Evolutionary conservation across 2,888 invertebrate species (phyloP), one percentile per base, ranked within the genome.

Genomic region (Hemicrepidius hirtus): DNA sequence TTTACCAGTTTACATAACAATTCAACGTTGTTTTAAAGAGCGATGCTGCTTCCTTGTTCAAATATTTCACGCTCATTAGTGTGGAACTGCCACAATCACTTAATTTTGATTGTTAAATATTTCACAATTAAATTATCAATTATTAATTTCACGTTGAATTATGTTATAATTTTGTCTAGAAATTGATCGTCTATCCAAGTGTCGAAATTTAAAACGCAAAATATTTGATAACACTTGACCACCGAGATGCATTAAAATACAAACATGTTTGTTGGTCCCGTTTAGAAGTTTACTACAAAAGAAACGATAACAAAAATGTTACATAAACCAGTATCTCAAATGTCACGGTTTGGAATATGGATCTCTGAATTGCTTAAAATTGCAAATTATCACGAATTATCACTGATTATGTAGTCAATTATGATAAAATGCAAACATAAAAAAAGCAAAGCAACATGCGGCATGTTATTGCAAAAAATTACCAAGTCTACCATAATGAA

Each of bases 401-500:
- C 18, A 16, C 18, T 9, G 1, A 18, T 18, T 18, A 16, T 16
- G 18, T 7, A 46, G 46, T 18, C 18, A 20, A 46, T 20, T 20
- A 6, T 18, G 53, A 13, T 12, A 40, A 18, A 69, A 70, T 49
- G 41, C 49, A 65, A 13, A 62, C 10, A 21, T 32, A 28, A 16
- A 46, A 21, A 16, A 20, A 59, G 28, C 65, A 40, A 66, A 66
- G 55, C 57, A 46, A 18, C 57, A 57, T 57, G 57, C 41, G 57
- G 64, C 64, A 67, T 66, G 71, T 71, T 71, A 76, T 70, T 68
- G 73, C 72, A 79, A 74, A 78, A 84, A 88, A 88, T 89, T 89
- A 92, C 92, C 90, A 92, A 87, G 86, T 92, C 91, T 84, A 92
- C 91, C 90, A 92, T 90, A 84, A 92, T 91, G 88, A 92, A 92